Conservation (phyloP, 2,888 invertebrate species). For the Metalampra italica region DNA sequence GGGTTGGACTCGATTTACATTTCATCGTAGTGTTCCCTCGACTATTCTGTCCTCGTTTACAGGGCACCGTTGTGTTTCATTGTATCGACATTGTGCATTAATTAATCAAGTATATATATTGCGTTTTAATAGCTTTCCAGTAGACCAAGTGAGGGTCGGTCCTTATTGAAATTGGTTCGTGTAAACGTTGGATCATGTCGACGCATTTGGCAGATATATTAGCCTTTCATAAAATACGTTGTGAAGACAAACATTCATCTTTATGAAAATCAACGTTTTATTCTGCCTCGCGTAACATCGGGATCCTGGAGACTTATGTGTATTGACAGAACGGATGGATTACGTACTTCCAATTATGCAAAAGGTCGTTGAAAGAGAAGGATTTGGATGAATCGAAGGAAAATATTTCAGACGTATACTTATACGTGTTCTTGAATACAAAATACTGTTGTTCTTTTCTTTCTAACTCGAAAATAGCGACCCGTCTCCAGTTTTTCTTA, state of each 20-base stretch:
- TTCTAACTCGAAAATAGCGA: slow-evolving; percentile 19
- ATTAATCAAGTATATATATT: slow-evolving; percentile 22
- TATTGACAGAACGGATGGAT: slow-evolving; percentile 27
- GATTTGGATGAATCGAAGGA: slow-evolving; percentile 18
- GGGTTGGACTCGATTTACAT: slow-evolving; percentile 57
- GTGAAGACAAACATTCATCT: slow-evolving; percentile 20
- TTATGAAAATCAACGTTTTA: slow-evolving; percentile 29
- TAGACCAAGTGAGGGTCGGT: slow-evolving; percentile 4
- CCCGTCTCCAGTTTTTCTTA: slow-evolving; percentile 18
- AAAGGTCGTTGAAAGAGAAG: slow-evolving; percentile 17
- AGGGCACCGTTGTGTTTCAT: slow-evolving; percentile 16
- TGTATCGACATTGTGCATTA: slow-evolving; percentile 16
- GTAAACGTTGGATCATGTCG: slow-evolving; percentile 10
- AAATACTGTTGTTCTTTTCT: slow-evolving; percentile 20
- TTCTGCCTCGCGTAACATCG: slow-evolving; percentile 21
- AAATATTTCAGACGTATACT: slow-evolving; percentile 19
- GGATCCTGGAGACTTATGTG: slow-evolving; percentile 14
- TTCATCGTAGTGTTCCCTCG: slow-evolving; percentile 35
- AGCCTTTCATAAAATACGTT: slow-evolving; percentile 5
- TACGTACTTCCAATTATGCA: slow-evolving; percentile 30
- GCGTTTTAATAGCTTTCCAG: slow-evolving; percentile 5
- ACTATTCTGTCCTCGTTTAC: slow-evolving; percentile 30
- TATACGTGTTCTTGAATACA: slow-evolving; percentile 32
- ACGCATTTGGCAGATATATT: slow-evolving; percentile 5
- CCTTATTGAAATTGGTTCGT: slow-evolving; percentile 6